Evolutionary conservation across 2,888 invertebrate genomes (phyloP), one percentile per base, ranked within the genome.

Genomic region (Diarsia dahlii): DNA sequence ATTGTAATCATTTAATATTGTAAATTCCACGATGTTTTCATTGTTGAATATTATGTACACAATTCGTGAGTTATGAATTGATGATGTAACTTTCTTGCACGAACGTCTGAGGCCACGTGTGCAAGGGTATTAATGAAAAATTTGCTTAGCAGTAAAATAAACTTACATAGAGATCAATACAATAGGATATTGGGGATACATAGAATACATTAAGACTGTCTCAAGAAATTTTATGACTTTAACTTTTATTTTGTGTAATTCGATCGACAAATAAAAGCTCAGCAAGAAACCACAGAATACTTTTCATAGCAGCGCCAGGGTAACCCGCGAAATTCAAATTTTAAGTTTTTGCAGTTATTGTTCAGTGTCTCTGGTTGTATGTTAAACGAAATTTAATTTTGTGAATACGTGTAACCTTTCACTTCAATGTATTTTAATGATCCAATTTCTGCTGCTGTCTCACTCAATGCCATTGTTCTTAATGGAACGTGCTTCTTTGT

Each of bases 21-120:
- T 39, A 66, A 50, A 56, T 52, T 68, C 48, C 34, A 80, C 20
- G 28, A 20, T 54, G 18, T 63, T 56, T 82, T 20, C 48, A 71
- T 58, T 58, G 67, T 60, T 48, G 8, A 28, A 34, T n/a, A 63
- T 13, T n/a, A 63, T 13, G 28, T 28, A 39, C 58, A 56, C 28
- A 71, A 64, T 70, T 69, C 71, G 56, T 64, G 54, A 72, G 4
- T 54, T n/a, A 67, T 69, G 67, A 9, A 23, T 45, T 8, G 6
- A 23, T 23, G 20, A 23, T 50, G 15, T 52, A 13, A 67, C 66
- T 48, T 34, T 45, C 23, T 50, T 68, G 54, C 65, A 65, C 58
- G 50, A 56, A 60, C 8, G 18, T 45, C 48, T 28, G 34, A 20
- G 45, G 50, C 28, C 28, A 8, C 39, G 69, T n/a, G 58, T 78